Evolutionary conservation across 2,888 invertebrate genomes (phyloP).

Genomic region (Mythimna impura): DNA sequence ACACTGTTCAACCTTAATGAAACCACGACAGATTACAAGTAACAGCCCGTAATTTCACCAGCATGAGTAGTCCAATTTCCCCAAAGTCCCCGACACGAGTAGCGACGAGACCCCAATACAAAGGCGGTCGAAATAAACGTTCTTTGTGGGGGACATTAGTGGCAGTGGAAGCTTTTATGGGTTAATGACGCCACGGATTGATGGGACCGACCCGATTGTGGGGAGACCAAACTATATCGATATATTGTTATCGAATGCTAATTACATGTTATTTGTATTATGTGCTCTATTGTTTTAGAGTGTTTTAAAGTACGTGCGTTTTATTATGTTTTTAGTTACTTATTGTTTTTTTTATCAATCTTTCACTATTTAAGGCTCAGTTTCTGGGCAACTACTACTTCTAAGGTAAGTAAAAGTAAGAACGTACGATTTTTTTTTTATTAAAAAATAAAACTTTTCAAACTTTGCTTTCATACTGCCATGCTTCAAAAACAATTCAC

Average conservation of each 20-base stretch:
- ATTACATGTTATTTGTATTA: slow-evolving; percentile 17
- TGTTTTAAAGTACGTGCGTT: neutral
- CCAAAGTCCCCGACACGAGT: slow-evolving; percentile 44
- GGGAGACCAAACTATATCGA: slow-evolving; percentile 24
- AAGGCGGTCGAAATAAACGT: slow-evolving; percentile 55
- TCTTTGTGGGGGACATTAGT: slow-evolving; percentile 64
- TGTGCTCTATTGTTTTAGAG: neutral
- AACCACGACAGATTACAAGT: slow-evolving; percentile 28
- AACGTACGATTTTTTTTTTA: neutral
- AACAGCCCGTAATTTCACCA: slow-evolving; percentile 20
- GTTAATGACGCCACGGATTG: slow-evolving; percentile 68
- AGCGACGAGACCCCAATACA: slow-evolving; percentile 47
- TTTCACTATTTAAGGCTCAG: neutral
- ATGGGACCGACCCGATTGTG: slow-evolving; percentile 45
- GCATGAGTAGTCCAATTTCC: slow-evolving; percentile 40
- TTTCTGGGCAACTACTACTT: neutral
- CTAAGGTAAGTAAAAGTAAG: neutral
- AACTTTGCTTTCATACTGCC: neutral
- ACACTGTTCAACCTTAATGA: slow-evolving; percentile 30
- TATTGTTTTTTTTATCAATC: neutral
- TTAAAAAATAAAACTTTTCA: neutral
- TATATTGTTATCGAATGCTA: slow-evolving; percentile 33
- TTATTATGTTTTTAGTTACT: neutral
- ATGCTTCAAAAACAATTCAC: neutral
- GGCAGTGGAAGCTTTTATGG: slow-evolving; percentile 63